A percentile compares a stretch with the other conserved stretches of the same genome.
Evolutionary conservation across 2,797 vertebrate genomes (phyloP).

Genomic region (Gallinago solitaria): DNA sequence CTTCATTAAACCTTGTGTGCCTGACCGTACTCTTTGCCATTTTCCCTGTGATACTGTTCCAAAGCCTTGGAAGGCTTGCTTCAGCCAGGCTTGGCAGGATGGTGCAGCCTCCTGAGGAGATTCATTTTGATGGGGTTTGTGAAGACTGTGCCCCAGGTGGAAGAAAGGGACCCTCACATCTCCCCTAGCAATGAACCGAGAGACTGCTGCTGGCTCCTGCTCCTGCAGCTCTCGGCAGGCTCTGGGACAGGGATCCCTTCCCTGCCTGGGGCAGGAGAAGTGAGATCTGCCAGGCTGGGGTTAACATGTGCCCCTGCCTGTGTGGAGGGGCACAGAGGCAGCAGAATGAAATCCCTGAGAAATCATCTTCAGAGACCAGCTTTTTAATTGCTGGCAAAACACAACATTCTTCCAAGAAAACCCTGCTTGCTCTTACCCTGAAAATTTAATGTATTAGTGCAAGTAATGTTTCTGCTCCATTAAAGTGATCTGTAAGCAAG

Average conservation of each 20-base stretch:
- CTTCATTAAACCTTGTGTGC: neutral
- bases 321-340: neutral
- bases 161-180: accelerated
- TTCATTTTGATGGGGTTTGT: neutral
- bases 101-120: neutral
- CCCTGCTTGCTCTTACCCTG: neutral
- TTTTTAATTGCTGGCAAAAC: neutral
- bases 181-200: neutral
- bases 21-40: neutral
- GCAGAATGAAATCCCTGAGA: neutral
- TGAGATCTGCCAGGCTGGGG: accelerated
- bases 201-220: neutral
- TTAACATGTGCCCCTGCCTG: accelerated
- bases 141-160: neutral
- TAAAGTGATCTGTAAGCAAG: neutral
- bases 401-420: neutral
- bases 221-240: accelerated
- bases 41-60: neutral
- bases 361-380: neutral
- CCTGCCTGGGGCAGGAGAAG: neutral
- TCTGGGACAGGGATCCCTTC: neutral
- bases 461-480: neutral
- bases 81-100: neutral
- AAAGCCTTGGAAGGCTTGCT: neutral
- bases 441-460: neutral